These are phyloP conservation scores for Cheirogaleus major DNA, from an alignment of 2,797 vertebrate genomes.

Conservation along the genomic window DNA sequence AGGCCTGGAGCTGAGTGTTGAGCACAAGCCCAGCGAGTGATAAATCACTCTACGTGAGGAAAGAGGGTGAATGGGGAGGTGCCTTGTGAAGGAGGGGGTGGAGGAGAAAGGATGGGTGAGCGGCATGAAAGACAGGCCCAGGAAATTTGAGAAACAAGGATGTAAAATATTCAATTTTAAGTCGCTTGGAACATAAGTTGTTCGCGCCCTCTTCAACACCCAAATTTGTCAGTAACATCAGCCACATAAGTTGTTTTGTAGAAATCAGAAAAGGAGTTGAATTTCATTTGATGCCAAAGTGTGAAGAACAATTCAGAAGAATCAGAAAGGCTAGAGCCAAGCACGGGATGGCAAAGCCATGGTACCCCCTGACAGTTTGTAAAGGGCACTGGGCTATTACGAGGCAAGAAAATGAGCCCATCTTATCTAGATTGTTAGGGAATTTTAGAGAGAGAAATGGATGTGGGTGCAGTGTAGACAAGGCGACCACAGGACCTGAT, in stretches of 20 bases:
- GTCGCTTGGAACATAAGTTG: neutral
- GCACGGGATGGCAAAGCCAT: neutral
- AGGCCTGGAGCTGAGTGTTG: neutral
- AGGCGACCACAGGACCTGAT: neutral
- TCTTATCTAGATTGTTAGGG: neutral
- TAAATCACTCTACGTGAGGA: neutral
- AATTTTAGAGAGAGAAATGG: neutral
- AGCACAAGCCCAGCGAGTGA: neutral
- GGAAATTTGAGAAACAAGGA: neutral
- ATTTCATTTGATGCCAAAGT: neutral
- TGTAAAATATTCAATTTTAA: neutral
- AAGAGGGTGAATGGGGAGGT: neutral
- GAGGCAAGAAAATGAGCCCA: neutral
- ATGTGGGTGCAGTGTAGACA: accelerated
- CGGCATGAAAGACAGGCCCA: neutral
- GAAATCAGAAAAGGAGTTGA: neutral
- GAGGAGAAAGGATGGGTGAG: neutral
- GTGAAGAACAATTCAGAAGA: neutral
- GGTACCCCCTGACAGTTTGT: neutral
- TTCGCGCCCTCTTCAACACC: neutral
- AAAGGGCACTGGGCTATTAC: neutral
- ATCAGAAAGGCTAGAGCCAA: neutral
- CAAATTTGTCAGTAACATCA: neutral
- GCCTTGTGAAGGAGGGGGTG: neutral
- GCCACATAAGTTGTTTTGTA: neutral